These are phyloP conservation scores for Microctonus brassicae DNA, from an alignment of 2,888 invertebrate genomes.

Conservation along the genomic window DNA sequence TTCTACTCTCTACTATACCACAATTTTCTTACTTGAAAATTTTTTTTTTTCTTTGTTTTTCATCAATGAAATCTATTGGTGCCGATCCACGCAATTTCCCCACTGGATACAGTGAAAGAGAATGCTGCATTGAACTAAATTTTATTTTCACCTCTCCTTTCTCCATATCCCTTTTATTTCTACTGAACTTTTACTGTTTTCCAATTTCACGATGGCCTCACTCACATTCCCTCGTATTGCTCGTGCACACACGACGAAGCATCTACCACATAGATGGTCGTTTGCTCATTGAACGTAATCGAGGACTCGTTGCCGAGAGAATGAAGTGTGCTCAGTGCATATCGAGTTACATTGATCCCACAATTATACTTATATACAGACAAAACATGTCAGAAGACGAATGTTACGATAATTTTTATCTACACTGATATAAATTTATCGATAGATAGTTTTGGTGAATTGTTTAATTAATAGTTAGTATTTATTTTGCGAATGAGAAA, in stretches of 20 bases:
- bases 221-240: neutral
- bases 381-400: slow-evolving; percentile 6
- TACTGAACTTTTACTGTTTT: slow-evolving; percentile 54
- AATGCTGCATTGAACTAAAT: slow-evolving; percentile 43
- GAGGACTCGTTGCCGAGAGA: slow-evolving; percentile 30
- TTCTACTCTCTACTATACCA: neutral
- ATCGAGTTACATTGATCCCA: slow-evolving; percentile 46
- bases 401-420: neutral
- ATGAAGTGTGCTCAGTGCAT: slow-evolving; percentile 41
- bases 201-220: slow-evolving; percentile 48
- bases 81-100: slow-evolving; percentile 46
- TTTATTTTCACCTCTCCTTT: slow-evolving; percentile 44
- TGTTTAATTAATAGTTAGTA: too few relatives aligned
- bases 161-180: slow-evolving; percentile 23
- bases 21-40: neutral
- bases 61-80: slow-evolving; percentile 50
- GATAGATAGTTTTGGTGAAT: too few relatives aligned
- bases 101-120: slow-evolving; percentile 33
- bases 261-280: slow-evolving; percentile 15
- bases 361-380: neutral
- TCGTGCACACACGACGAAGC: slow-evolving; percentile 19
- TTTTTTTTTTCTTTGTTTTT: slow-evolving; percentile 26
- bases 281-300: slow-evolving; percentile 29
- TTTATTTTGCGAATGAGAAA: too few relatives aligned
- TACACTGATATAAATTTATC: neutral